Evolutionary conservation across 2,888 invertebrate species (phyloP).

Genomic region (Xestobium rufovillosum): DNA sequence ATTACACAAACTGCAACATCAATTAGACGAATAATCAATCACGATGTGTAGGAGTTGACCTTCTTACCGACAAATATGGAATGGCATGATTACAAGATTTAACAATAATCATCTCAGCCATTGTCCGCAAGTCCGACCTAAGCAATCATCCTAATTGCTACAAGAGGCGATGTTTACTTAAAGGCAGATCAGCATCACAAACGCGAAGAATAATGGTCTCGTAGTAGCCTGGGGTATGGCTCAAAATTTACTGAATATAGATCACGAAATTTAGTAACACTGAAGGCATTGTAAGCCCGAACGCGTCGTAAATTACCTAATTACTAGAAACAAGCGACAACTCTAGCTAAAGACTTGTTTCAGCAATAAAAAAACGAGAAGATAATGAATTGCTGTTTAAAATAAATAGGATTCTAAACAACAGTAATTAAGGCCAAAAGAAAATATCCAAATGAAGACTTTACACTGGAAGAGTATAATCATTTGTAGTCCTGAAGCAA

Average conservation of each 20-base stretch:
- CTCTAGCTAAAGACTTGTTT: too few species aligned
- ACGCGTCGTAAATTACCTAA: too few species aligned
- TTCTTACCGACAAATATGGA: constrained; percentile 16
- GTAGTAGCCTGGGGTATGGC: too few species aligned
- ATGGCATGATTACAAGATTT: constrained; percentile 12
- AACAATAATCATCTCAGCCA: constrained; percentile 12
- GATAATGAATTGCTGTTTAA: too few species aligned
- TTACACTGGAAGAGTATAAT: not conserved
- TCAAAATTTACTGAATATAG: too few species aligned
- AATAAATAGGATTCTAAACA: too few species aligned
- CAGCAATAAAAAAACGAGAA: too few species aligned
- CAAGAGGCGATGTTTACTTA: constrained; percentile 2
- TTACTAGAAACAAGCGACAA: too few species aligned
- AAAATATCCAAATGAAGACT: not conserved
- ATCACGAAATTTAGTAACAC: too few species aligned
- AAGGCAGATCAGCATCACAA: too few species aligned
- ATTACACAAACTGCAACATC: constrained; percentile 1
- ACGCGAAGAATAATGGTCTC: too few species aligned
- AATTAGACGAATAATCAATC: constrained; percentile 9
- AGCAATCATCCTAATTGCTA: constrained; percentile 14
- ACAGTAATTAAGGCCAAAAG: constrained; percentile 1
- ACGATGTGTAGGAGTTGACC: constrained; percentile 15
- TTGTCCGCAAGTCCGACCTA: constrained; percentile 14
- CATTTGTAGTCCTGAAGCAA: not conserved
- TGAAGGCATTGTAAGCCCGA: too few species aligned